Evolutionary conservation across 2,797 vertebrate genomes (phyloP).

Genomic region (Allobates femoralis): DNA sequence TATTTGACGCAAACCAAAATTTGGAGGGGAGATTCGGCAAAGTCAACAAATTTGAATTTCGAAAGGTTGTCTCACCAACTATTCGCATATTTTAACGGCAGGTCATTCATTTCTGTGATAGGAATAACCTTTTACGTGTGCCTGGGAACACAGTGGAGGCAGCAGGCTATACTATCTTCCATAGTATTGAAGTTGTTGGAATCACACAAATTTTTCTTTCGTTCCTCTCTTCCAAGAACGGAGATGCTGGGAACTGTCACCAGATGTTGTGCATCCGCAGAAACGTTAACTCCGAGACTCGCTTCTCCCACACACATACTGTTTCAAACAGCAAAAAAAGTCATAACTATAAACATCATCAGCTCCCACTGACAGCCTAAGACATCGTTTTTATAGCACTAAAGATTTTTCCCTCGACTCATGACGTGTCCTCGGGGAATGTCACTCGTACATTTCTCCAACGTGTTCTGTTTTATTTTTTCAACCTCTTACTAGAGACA

Average conservation of each 20-base stretch:
- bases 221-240: slow-evolving; percentile 19
- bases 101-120: no score
- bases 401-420: slow-evolving; percentile 68
- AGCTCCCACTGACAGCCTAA: slow-evolving; percentile 71
- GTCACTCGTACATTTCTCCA: slow-evolving; percentile 66
- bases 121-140: not conserved
- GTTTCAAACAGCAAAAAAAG: slow-evolving; percentile 72
- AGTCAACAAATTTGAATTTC: no score
- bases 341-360: slow-evolving; percentile 72
- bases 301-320: slow-evolving; percentile 74
- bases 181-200: not conserved
- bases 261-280: slow-evolving; percentile 63
- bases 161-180: not conserved
- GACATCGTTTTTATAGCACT: slow-evolving; percentile 72
- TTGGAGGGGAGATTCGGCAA: no score
- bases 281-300: slow-evolving; percentile 70
- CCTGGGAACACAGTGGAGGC: not conserved
- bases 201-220: slow-evolving; percentile 1
- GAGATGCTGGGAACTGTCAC: slow-evolving; percentile 37
- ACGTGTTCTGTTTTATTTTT: slow-evolving; percentile 68
- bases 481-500: slow-evolving; percentile 69
- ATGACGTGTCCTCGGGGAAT: slow-evolving; percentile 71
- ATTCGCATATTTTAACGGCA: no score
- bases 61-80: no score
- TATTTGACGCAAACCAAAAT: no score